These are phyloP conservation scores for Plusia festucae DNA, from an alignment of 2,888 invertebrate species.

Conservation along the genomic window DNA sequence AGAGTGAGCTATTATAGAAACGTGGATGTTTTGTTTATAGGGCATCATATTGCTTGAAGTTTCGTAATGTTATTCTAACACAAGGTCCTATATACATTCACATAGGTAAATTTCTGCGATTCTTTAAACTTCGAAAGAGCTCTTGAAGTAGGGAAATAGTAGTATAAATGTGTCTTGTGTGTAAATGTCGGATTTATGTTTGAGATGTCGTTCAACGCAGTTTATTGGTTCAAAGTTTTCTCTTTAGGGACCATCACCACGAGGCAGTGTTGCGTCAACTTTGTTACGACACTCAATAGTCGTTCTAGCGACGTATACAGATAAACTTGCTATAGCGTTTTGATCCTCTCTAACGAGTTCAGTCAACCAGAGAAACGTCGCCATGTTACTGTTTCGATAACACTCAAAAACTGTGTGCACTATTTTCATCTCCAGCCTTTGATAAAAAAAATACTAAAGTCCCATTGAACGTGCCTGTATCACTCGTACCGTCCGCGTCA, in stretches of 20 bases:
- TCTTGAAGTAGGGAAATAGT: background rate
- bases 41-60: background rate
- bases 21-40: background rate
- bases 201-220: background rate
- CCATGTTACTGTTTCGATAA: constrained; percentile 3
- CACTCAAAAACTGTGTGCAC: background rate
- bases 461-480: background rate
- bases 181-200: constrained; percentile 1
- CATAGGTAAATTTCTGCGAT: background rate
- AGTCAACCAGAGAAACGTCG: background rate
- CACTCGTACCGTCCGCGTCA: background rate
- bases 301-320: background rate
- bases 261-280: constrained; percentile 6
- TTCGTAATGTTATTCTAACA: too few relatives aligned
- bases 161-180: constrained; percentile 1
- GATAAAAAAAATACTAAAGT: constrained; percentile 1
- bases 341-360: constrained; percentile 3
- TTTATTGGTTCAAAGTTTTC: background rate
- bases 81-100: constrained; percentile 3
- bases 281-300: constrained; percentile 7
- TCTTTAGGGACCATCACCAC: constrained; percentile 1
- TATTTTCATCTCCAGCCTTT: constrained; percentile 2
- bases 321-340: constrained; percentile 1
- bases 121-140: constrained; percentile 1
- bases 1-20: background rate